Evolutionary conservation across 2,888 invertebrate species (phyloP).

Genomic region (Blastobasis adustella): DNA sequence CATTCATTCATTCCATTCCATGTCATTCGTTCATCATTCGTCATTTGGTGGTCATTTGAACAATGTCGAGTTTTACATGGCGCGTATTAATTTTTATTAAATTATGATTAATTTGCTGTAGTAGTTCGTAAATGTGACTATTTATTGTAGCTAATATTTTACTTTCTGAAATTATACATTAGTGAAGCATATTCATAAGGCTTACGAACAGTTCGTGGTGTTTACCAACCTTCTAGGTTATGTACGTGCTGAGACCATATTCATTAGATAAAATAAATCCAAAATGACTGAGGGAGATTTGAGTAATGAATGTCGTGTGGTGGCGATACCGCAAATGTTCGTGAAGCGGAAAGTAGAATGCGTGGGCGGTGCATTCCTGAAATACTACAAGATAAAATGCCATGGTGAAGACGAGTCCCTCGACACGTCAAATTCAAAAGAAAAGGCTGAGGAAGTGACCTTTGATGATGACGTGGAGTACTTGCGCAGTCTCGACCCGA

Average conservation of each 20-base stretch:
- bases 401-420: conserved; percentile 63
- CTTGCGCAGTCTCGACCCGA: conserved; percentile 92
- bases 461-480: conserved; percentile 86
- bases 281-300: conserved; percentile 60
- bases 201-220: conserved; percentile 16
- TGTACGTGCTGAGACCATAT: conserved; percentile 54
- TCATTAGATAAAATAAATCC: conserved; percentile 36
- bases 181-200: conserved; percentile 7
- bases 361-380: conserved; percentile 65
- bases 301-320: conserved; percentile 37
- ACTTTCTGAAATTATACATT: conserved; percentile 6
- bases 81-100: conserved; percentile 38
- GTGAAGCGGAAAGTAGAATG: conserved; percentile 65
- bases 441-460: conserved; percentile 58
- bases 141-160: conserved; percentile 16
- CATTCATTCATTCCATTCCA: conserved; percentile 12
- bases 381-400: conserved; percentile 65
- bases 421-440: conserved; percentile 53
- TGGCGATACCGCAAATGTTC: conserved; percentile 48
- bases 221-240: conserved; percentile 56
- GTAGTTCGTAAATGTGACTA: conserved; percentile 10
- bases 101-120: conserved; percentile 14
- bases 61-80: conserved; percentile 28
- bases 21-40: neutral
- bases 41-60: conserved; percentile 7